These are phyloP conservation scores for Hyperoplus lanceolatus DNA, from an alignment of 2,797 vertebrate species.

Conservation along the genomic window DNA sequence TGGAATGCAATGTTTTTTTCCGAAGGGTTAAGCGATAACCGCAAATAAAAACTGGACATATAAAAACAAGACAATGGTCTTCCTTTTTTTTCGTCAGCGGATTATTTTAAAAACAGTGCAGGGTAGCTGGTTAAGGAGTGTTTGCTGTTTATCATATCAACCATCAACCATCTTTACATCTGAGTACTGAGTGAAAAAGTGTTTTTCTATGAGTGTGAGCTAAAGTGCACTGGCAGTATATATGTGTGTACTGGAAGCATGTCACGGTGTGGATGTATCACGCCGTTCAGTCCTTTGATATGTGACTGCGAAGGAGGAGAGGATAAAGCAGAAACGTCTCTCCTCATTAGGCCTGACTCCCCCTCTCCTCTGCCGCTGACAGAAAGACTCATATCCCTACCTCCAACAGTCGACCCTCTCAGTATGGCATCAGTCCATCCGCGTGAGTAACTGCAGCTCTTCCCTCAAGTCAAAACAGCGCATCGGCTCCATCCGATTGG, in stretches of 20 bases:
- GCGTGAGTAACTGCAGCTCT: constrained; percentile 52
- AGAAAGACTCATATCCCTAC: constrained; percentile 53
- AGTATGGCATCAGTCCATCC: constrained; percentile 54
- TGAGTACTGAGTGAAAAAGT: too few species aligned
- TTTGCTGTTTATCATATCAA: not conserved
- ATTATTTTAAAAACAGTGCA: not conserved
- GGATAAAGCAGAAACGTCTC: constrained; percentile 52
- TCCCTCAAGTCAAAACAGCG: constrained; percentile 69
- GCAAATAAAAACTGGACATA: not conserved
- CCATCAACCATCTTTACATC: too few species aligned
- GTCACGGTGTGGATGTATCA: constrained; percentile 44
- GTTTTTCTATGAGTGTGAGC: constrained; percentile 22
- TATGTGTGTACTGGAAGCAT: constrained; percentile 1
- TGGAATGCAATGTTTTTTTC: not conserved
- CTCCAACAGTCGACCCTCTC: constrained; percentile 50
- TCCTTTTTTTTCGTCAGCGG: not conserved
- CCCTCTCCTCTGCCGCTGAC: constrained; percentile 45
- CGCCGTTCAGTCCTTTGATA: constrained; percentile 44
- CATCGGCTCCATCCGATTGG: constrained; percentile 69
- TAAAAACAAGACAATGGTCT: not conserved
- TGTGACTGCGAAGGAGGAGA: constrained; percentile 49
- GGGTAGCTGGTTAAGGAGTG: not conserved
- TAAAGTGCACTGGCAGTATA: not conserved
- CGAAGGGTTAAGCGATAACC: too few species aligned
- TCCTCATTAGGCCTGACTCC: constrained; percentile 62